Base-by-base conservation (phyloP, 2,797 vertebrate species). In the Pristis pectinata region DNA sequence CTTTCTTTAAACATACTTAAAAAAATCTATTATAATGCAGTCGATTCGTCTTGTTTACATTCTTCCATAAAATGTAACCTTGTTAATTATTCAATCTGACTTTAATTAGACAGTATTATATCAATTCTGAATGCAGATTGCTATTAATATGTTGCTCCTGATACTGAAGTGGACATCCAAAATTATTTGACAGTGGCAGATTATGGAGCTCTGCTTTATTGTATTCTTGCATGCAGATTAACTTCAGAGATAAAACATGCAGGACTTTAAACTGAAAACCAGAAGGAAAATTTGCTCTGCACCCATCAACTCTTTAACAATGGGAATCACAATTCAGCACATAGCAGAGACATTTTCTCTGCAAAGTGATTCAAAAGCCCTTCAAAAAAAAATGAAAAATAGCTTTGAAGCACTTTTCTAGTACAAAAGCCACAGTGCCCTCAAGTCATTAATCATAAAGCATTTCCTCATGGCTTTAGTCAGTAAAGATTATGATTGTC, bases 1-100 rank as follows among this genome's bases (percentile, higher is more conserved):
- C 34, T 89, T 89, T 64, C 85, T 61, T 61, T 64, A 94, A 44
- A 94, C 27, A 30, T 95, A 56, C 13, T 56, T n/a, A 94, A 30
- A 94, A 94, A 53, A n/a, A 34, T 87, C 11, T 41, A 67, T 87
- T 44, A 85, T 56, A 89, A 83, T 53, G 24, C 13, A 44, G 53
- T 5, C 30, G 59, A 87, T 34, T 53, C 27, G 13, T 87, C 83
- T 61, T 17, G 15, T 24, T 53, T 34, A 82, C 41, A 80, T 44
- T 44, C 37, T 2, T 53, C 27, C 3, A 3, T n/a, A 87, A 30
- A 56, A 87, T 89, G 59, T 64, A 61, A 59, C 64, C 8, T 19
- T 61, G 37, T 87, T 87, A 59, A 64, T 37, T 37, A 34, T 89
- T 37, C 85, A 89, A 15, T 89, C 0, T 89, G 56, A 17, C 30